Percentiles rank a stretch among this genome's conserved stretches.
Evolutionary conservation across 1,140 invertebrate genomes (phyloP).

Genomic region (Antheraea mylitta): DNA sequence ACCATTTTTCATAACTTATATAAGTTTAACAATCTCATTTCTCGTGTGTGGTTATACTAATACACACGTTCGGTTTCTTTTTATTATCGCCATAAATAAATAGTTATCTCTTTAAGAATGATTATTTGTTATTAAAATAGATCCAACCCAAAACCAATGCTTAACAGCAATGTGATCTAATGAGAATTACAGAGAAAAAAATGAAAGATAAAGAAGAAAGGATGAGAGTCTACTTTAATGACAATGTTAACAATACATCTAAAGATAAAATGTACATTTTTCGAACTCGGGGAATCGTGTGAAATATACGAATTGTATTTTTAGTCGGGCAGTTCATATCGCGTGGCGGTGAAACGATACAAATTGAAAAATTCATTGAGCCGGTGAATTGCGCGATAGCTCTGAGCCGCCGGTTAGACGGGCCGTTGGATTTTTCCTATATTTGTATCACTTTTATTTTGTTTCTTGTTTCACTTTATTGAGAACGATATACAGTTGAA

Average conservation of each 20-base stretch:
- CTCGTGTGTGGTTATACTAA: too few species aligned
- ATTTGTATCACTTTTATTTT: constrained; percentile 1
- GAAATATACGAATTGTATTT: constrained; percentile 1
- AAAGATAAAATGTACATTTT: background rate
- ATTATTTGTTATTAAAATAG: too few species aligned
- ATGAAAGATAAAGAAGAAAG: background rate
- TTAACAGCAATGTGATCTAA: too few species aligned
- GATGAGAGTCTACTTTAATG: background rate
- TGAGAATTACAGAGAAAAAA: too few species aligned
- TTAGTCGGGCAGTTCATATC: background rate
- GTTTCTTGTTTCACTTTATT: constrained; percentile 4
- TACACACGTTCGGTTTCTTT: too few species aligned
- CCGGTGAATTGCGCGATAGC: constrained; percentile 18
- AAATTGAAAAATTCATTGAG: constrained; percentile 14
- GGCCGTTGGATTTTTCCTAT: constrained; percentile 11
- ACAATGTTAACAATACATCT: background rate
- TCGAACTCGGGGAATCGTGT: background rate
- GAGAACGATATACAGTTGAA: background rate
- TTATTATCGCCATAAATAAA: too few species aligned
- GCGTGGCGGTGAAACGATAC: constrained; percentile 6
- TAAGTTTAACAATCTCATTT: too few species aligned
- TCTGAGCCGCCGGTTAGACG: constrained; percentile 10
- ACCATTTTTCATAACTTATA: too few species aligned
- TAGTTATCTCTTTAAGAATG: too few species aligned
- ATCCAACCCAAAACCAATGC: too few species aligned